These are phyloP conservation scores for Tylochromis polylepis DNA, from an alignment of 2,113 vertebrate genomes.

Conservation along the genomic window DNA sequence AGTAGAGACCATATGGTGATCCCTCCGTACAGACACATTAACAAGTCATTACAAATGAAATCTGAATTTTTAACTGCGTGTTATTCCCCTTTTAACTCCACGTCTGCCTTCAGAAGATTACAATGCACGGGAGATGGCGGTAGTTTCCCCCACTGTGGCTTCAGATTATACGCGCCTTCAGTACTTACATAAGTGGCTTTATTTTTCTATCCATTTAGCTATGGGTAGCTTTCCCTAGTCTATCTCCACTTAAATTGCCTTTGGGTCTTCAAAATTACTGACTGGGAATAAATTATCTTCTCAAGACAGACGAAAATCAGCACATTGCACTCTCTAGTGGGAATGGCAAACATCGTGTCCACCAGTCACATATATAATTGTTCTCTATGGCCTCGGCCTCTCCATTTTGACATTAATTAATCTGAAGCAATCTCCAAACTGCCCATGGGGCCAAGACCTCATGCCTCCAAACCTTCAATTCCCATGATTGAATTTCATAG, in stretches of 20 bases:
- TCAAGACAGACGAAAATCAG: slow-evolving; percentile 19
- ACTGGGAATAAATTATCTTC: slow-evolving; percentile 42
- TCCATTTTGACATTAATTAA: slow-evolving; percentile 64
- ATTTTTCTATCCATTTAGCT: slow-evolving; percentile 61
- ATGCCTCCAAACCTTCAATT: slow-evolving; percentile 50
- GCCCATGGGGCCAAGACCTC: slow-evolving; percentile 47
- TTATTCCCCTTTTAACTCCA: neutral
- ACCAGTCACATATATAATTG: slow-evolving; percentile 55
- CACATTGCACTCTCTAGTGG: neutral
- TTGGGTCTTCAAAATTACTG: slow-evolving; percentile 39
- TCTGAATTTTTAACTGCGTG: neutral
- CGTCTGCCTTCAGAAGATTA: slow-evolving; percentile 31
- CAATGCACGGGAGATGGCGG: slow-evolving; percentile 19
- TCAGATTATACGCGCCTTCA: slow-evolving; percentile 36
- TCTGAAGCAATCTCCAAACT: slow-evolving; percentile 56
- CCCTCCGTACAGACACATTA: neutral
- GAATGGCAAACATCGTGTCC: slow-evolving; percentile 20
- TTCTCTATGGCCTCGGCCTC: slow-evolving; percentile 28
- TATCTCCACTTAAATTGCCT: slow-evolving; percentile 56
- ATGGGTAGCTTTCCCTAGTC: slow-evolving; percentile 37
- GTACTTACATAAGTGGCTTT: slow-evolving; percentile 58
- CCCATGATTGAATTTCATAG: slow-evolving; percentile 58
- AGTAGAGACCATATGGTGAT: neutral
- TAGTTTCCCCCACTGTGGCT: slow-evolving; percentile 10
- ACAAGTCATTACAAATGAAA: neutral